Base-by-base conservation (phyloP, 2,113 vertebrate genomes). In the Rhinopomastus cyanomelas region DNA sequence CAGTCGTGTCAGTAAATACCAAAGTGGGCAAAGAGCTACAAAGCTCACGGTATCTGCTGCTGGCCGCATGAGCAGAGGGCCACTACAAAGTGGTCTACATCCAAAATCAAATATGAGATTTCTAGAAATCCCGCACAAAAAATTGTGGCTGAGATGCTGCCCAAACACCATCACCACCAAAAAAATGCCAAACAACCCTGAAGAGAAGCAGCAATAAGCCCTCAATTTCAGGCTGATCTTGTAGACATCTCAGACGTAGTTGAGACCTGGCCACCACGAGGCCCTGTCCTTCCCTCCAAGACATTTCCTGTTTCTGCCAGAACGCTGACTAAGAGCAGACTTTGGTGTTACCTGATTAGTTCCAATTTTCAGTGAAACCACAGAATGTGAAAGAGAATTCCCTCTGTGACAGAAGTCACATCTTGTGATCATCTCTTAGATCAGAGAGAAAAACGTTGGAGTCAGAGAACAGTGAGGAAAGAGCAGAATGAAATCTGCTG, bases 41-140 rank as follows among this genome's bases (percentile, higher is more conserved):
- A 8, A 9, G 22, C 57, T 65, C 61, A 52, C 44, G 0, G 0
- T 7, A 16, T 22, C 18, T 69, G 3, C 75, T 71, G 27, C 61
- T 37, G 25, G n/a, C 61, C 30, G 14, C 4, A 6, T 4, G 12
- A 91, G 64, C 48, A 62, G 62, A 73, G 39, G 26, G 62, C 48
- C 5, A 13, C 46, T 27, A 8, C 16, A 59, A 42, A 36, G 32
- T 52, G 46, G 19, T 48, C 46, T 48, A 12, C 34, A 44, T 19
- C 11, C 48, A 9, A 86, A 66, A 66, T 17, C 34, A 79, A 64
- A 65, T 64, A 20, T 3, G 2, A 68, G 12, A 9, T 53, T 84
- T 85, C 57, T 67, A n/a, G 12, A 85, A 48, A 18, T 62, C 89
- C 44, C 60, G 1, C 23, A 39, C 26, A 42, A 48, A 88, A 86